Conservation (phyloP, 1,140 invertebrate species). For the Cherax quadricarinatus region DNA sequence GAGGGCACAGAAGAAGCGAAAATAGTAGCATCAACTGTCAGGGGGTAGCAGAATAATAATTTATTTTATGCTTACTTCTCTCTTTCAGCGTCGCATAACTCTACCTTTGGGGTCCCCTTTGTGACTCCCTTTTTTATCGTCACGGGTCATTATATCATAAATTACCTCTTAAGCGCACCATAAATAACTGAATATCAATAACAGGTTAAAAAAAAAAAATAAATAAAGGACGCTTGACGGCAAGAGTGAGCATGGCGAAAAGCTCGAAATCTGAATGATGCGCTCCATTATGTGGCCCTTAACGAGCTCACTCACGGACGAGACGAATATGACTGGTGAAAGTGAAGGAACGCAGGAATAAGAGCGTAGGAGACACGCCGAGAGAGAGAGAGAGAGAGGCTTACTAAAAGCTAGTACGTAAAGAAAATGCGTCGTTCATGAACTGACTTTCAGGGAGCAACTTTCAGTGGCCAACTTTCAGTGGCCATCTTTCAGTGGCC, state of each 20-base stretch:
- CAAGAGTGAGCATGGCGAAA: conserved; percentile 50
- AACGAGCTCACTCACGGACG: not conserved
- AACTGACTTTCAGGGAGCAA: no score
- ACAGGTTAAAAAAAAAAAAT: not conserved
- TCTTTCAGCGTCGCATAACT: conserved; percentile 19
- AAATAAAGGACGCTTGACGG: conserved; percentile 19
- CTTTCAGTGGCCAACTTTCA: no score
- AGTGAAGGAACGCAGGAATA: not conserved
- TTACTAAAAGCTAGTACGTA: no score
- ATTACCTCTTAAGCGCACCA: conserved; percentile 22
- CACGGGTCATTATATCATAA: conserved; percentile 47
- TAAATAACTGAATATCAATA: conserved; percentile 45
- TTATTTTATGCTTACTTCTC: conserved; percentile 37
- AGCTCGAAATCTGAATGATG: conserved; percentile 54
- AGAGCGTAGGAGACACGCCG: not conserved
- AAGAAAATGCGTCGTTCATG: no score
- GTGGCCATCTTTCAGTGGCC: no score
- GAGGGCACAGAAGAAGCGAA: conserved; percentile 14
- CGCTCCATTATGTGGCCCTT: conserved; percentile 25
- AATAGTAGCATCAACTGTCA: conserved; percentile 51
- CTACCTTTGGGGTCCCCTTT: conserved; percentile 23
- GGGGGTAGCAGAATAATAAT: conserved; percentile 1
- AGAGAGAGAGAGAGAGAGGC: no score
- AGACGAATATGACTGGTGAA: conserved; percentile 14
- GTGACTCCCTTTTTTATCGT: conserved; percentile 28